phyloP scores from a whole-genome alignment of 2,113 vertebrate species.

The Nipponia nippon region DNA sequence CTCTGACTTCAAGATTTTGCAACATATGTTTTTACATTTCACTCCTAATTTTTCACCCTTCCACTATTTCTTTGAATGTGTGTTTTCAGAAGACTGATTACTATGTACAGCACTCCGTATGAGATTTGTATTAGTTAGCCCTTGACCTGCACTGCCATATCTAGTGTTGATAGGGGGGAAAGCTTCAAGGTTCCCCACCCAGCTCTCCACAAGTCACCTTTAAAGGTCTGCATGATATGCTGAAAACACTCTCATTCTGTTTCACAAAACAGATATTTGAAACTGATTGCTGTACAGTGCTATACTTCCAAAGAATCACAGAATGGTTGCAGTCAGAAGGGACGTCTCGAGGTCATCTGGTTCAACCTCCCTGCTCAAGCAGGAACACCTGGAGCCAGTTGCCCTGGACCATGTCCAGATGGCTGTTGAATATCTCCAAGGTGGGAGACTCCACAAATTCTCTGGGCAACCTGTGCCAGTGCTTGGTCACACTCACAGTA shows the following conservation, averaged over 20 bases:
- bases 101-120: background rate
- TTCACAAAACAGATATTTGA: background rate
- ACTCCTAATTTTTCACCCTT: conserved; percentile 2
- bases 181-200: background rate
- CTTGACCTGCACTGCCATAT: background rate
- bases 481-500: background rate
- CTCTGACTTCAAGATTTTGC: conserved; percentile 20
- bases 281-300: background rate
- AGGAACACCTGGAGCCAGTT: accelerated
- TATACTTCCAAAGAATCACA: background rate
- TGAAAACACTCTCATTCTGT: background rate
- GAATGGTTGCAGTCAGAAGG: background rate
- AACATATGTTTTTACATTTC: background rate
- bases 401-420: too few relatives aligned
- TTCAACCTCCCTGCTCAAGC: background rate
- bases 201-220: background rate
- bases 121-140: background rate
- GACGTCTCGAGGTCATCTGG: background rate
- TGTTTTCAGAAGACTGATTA: background rate
- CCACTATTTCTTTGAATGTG: conserved; percentile 3
- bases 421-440: background rate
- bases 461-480: background rate
- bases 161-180: background rate
- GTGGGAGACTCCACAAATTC: background rate
- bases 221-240: conserved; percentile 20